Conservation (phyloP, 2,888 invertebrate species). For the Torymus aiolomorphi region DNA sequence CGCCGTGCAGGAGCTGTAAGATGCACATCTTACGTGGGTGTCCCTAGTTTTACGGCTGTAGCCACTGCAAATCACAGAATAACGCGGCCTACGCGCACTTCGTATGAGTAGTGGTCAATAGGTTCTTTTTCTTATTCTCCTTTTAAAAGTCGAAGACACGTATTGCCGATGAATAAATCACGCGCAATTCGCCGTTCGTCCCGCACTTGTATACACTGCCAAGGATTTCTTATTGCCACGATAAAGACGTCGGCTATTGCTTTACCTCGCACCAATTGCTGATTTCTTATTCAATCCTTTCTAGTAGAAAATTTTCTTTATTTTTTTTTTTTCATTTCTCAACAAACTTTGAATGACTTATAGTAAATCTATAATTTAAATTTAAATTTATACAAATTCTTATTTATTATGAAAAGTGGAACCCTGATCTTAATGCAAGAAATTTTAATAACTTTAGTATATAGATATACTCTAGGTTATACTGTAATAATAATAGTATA, state of each 20-base stretch:
- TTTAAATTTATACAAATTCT: no score
- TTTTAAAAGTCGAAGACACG: conserved; percentile 36
- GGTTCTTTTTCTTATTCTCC: background rate
- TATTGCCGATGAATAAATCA: conserved; percentile 63
- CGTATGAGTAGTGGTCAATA: conserved; percentile 6
- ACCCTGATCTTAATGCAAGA: no score
- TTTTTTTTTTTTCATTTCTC: no score
- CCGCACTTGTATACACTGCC: conserved; percentile 54
- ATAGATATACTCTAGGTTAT: background rate
- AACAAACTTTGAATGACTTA: no score
- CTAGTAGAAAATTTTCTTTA: no score
- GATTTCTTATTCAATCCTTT: no score
- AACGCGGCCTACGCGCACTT: conserved; percentile 41
- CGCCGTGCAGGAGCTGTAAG: background rate
- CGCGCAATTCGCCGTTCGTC: conserved; percentile 61
- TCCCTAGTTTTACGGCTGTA: conserved; percentile 55
- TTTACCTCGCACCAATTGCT: conserved; percentile 11
- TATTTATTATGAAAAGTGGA: no score
- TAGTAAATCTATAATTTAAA: no score
- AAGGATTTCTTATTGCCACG: conserved; percentile 33
- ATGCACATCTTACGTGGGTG: conserved; percentile 54
- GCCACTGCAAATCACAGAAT: conserved; percentile 56
- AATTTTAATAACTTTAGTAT: no score
- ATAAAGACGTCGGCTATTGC: conserved; percentile 59
- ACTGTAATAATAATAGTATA: background rate